Base-by-base conservation (phyloP, 2,888 invertebrate species). In the Acanthopleura granulata region DNA sequence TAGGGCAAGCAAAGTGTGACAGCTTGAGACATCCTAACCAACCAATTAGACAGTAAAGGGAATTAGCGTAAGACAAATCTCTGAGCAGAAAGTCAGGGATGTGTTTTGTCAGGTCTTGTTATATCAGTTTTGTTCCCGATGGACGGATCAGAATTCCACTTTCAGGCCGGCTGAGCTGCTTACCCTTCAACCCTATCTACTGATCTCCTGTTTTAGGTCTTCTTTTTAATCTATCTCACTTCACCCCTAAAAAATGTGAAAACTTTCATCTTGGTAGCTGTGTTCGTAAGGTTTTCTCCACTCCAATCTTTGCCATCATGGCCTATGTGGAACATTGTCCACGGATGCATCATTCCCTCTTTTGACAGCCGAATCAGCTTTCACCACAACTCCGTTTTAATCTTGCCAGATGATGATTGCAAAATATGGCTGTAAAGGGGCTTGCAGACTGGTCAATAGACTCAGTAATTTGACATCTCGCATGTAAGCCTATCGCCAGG, bases 91-190 rank as follows among this genome's bases (percentile, higher is more conserved):
- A 16, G 66, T 27, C 66, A 66, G 66, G 18, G 66, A 66, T 27
- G 29, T 66, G 66, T 66, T 66, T 66, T 66, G 66, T 66, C 66
- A 66, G 29, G 66, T 22, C 57, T 57, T 57, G 57, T 66, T 66
- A 66, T 27, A 22, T 66, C 22, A 66, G 66, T 66, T 66, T 22
- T 27, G 27, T 27, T 66, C 25, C 66, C 66, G 16, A 6, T 4
- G 66, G 66, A 18, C 22, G 29, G 25, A 66, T 27, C 25, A 66
- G 66, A 22, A 66, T 16, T 27, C 66, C 66, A 27, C 66, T 66
- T 27, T 66, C 16, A 66, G 16, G 66, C 29, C 25, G 66, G 6
- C 25, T 27, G 66, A 66, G 66, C 57, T 57, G 22, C 66, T 66
- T 66, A 66, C 22, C 6, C 57, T 57, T 57, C 57, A 57, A n/a